These are phyloP conservation scores for Orycteropus afer DNA, from an alignment of 2,113 vertebrate species.

Conservation along the genomic window DNA sequence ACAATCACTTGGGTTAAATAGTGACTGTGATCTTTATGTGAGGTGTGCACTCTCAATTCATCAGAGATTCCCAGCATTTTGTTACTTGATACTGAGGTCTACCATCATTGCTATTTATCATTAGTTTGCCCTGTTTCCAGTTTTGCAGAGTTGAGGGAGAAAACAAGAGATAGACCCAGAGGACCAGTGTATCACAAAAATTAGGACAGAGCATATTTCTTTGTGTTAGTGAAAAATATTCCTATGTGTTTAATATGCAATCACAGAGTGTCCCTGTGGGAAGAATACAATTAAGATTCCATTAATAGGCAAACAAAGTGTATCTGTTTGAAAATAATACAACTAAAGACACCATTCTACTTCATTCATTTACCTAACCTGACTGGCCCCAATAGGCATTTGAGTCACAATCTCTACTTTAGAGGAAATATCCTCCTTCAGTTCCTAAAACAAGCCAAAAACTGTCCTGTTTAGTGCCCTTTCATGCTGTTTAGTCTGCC, in stretches of 20 bases:
- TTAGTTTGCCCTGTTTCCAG: neutral
- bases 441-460: neutral
- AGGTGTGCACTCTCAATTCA: neutral
- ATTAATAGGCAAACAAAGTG: conserved; percentile 65
- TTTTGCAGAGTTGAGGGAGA: neutral
- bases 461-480: neutral
- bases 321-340: conserved; percentile 34
- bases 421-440: neutral
- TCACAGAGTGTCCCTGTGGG: conserved; percentile 45
- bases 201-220: conserved; percentile 58
- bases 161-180: conserved; percentile 51
- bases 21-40: neutral
- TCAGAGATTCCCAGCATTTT: neutral
- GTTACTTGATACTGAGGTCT: neutral
- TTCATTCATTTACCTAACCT: conserved; percentile 45
- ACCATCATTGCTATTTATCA: neutral
- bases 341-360: neutral
- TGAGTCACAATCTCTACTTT: neutral
- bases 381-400: neutral
- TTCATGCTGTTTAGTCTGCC: neutral
- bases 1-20: neutral
- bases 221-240: conserved; percentile 59
- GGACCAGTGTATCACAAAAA: conserved; percentile 46
- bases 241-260: conserved; percentile 61
- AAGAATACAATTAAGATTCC: conserved; percentile 68